These are phyloP conservation scores for Philopotamus ludificatus DNA, from an alignment of 1,140 invertebrate genomes.

Conservation along the genomic window DNA sequence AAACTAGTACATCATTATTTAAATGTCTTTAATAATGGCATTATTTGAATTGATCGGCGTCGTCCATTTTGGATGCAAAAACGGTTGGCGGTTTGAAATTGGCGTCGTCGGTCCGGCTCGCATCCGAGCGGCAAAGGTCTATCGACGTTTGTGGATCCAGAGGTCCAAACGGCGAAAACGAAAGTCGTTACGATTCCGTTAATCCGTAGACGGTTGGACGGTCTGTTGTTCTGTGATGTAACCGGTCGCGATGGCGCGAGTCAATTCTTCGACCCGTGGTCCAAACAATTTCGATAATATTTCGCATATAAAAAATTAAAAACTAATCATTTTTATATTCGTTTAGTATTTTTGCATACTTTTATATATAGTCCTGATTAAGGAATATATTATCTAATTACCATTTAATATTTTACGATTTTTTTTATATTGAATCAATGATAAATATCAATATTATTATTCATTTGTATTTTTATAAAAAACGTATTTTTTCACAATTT, in stretches of 20 bases:
- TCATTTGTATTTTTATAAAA: too few relatives aligned
- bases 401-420: too few relatives aligned
- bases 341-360: too few relatives aligned
- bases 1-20: too few relatives aligned
- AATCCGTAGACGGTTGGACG: conserved; percentile 26
- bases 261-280: not conserved
- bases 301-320: not conserved
- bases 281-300: not conserved
- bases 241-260: conserved; percentile 13
- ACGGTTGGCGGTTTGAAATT: conserved; percentile 20
- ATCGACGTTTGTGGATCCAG: not conserved
- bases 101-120: conserved; percentile 4
- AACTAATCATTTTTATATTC: not conserved
- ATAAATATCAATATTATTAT: too few relatives aligned
- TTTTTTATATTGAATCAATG: too few relatives aligned
- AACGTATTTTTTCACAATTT: too few relatives aligned
- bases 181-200: conserved; percentile 40
- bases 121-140: not conserved
- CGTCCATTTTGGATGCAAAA: too few relatives aligned
- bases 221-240: conserved; percentile 16
- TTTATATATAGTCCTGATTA: too few relatives aligned
- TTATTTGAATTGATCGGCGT: too few relatives aligned
- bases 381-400: too few relatives aligned
- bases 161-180: conserved; percentile 31
- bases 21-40: too few relatives aligned